Conservation (phyloP, 2,888 invertebrate species). For the Meganola albula region DNA sequence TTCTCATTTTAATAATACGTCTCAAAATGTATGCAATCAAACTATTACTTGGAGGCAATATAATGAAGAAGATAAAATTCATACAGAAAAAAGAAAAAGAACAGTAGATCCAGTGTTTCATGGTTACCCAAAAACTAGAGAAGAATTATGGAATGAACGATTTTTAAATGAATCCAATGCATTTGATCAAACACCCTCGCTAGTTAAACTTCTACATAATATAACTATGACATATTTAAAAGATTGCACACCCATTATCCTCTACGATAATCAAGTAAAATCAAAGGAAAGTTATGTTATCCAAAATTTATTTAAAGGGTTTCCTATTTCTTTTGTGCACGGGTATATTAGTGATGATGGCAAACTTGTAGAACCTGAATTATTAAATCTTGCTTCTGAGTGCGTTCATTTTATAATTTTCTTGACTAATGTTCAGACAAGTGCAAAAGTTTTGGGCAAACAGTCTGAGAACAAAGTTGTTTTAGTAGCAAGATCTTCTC, state of each 20-base stretch:
- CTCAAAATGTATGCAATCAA: slow-evolving; percentile 1
- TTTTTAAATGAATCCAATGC: slow-evolving; percentile 57
- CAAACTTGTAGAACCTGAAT: slow-evolving; percentile 58
- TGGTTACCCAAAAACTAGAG: slow-evolving; percentile 77
- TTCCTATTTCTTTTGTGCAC: slow-evolving; percentile 79
- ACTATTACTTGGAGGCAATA: slow-evolving; percentile 7
- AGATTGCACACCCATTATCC: slow-evolving; percentile 81
- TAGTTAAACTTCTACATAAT: slow-evolving; percentile 78
- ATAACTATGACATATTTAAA: slow-evolving; percentile 78
- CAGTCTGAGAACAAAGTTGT: slow-evolving; percentile 81
- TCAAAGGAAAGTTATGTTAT: slow-evolving; percentile 74
- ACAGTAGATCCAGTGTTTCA: slow-evolving; percentile 71
- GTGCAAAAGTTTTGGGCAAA: slow-evolving; percentile 78
- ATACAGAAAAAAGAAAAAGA: slow-evolving; percentile 35
- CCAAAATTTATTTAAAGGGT: slow-evolving; percentile 75
- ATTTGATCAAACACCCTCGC: slow-evolving; percentile 76
- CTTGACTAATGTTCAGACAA: slow-evolving; percentile 79
- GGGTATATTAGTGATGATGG: slow-evolving; percentile 77
- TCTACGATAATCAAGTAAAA: slow-evolving; percentile 81
- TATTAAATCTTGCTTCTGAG: slow-evolving; percentile 57
- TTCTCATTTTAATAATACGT: neutral
- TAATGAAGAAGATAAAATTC: slow-evolving; percentile 6
- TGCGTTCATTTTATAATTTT: slow-evolving; percentile 83
- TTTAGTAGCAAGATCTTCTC: slow-evolving; percentile 82
- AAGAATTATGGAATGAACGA: slow-evolving; percentile 71